Conservation (phyloP, 1,140 invertebrate genomes). For the Paralvinella palmiformis region DNA sequence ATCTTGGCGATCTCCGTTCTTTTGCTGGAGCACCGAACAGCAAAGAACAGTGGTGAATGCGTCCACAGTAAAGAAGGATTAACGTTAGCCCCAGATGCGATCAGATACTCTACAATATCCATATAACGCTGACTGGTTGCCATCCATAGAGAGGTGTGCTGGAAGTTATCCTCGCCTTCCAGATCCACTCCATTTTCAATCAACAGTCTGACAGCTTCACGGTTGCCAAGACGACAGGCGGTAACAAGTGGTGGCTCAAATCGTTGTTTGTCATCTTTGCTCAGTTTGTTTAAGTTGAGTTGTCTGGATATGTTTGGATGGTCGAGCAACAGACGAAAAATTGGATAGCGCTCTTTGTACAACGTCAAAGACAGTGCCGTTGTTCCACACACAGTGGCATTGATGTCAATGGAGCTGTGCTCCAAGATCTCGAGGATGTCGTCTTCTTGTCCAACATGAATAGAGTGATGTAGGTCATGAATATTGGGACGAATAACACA, state of each 20-base stretch:
- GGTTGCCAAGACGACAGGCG: constrained; percentile 39
- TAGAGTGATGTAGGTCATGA: neutral
- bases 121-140: constrained; percentile 40
- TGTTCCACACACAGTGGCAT: constrained; percentile 37
- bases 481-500: neutral
- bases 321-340: constrained; percentile 36
- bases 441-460: neutral
- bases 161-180: constrained; percentile 36
- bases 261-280: constrained; percentile 37
- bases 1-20: constrained; percentile 3
- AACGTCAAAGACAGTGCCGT: constrained; percentile 38
- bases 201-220: constrained; percentile 36
- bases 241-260: constrained; percentile 44
- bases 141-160: constrained; percentile 42
- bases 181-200: constrained; percentile 37
- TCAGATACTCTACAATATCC: constrained; percentile 38
- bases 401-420: constrained; percentile 22
- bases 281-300: constrained; percentile 38
- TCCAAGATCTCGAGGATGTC: neutral
- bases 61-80: constrained; percentile 37
- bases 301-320: constrained; percentile 35
- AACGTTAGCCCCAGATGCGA: constrained; percentile 41
- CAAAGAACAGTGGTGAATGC: constrained; percentile 39
- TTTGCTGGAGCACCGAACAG: constrained; percentile 35
- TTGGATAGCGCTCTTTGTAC: constrained; percentile 38